A percentile compares a stretch with the other conserved stretches of the same genome.
Evolutionary conservation across 1,140 invertebrate genomes (phyloP).

Genomic region (Apolygus lucorum): DNA sequence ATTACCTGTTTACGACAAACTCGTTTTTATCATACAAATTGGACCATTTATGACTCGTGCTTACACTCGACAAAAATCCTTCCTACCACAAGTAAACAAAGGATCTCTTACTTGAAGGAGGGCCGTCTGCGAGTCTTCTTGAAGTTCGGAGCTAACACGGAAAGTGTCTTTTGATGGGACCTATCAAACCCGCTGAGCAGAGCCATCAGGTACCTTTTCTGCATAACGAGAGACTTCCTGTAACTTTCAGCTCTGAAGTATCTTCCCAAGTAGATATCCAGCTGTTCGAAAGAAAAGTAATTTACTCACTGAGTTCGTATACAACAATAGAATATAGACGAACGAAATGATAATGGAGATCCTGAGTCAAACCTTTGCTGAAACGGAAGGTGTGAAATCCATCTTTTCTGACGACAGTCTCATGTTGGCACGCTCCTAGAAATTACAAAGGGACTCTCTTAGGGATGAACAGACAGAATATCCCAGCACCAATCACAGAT

Average conservation of each 20-base stretch:
- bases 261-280: constrained; percentile 7
- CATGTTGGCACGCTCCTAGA: background rate
- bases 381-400: background rate
- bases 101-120: background rate
- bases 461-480: too few species aligned
- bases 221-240: constrained; percentile 71
- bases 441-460: too few species aligned
- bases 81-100: too few species aligned
- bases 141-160: background rate
- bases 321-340: too few species aligned
- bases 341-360: background rate
- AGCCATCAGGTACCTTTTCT: constrained; percentile 71
- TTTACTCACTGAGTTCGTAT: too few species aligned
- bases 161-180: background rate
- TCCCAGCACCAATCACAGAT: too few species aligned
- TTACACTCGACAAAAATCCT: too few species aligned
- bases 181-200: constrained; percentile 58
- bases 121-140: background rate
- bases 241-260: constrained; percentile 58
- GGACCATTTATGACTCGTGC: too few species aligned
- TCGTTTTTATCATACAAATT: too few species aligned
- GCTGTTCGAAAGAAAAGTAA: too few species aligned
- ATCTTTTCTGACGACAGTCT: background rate
- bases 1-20: too few species aligned
- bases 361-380: background rate